Evolutionary conservation across 2,113 vertebrate genomes (phyloP).

Genomic region (Cololabis saira): DNA sequence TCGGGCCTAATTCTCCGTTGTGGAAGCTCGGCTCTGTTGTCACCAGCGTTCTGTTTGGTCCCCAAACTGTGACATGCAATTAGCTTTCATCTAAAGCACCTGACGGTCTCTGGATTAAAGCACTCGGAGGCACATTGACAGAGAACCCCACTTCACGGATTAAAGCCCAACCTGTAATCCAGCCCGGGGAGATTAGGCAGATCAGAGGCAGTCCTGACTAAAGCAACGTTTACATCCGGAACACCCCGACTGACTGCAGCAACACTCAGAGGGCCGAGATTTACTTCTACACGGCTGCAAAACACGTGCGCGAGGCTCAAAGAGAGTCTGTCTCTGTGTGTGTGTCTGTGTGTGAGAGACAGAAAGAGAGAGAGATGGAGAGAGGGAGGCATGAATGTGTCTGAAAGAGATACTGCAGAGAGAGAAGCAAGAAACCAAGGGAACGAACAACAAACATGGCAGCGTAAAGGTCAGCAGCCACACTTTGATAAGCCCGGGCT

Average conservation of each 20-base stretch:
- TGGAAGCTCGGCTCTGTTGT: constrained; percentile 52
- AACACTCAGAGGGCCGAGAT: constrained; percentile 61
- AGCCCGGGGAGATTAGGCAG: constrained; percentile 73
- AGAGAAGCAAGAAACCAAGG: constrained; percentile 18
- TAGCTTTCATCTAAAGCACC: constrained; percentile 79
- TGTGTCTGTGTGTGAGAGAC: too few species aligned
- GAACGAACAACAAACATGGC: constrained; percentile 42
- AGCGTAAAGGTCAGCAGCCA: constrained; percentile 68
- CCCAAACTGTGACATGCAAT: constrained; percentile 77
- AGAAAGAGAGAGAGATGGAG: too few species aligned
- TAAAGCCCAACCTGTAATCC: constrained; percentile 79
- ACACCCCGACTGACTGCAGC: constrained; percentile 56
- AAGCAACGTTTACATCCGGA: constrained; percentile 67
- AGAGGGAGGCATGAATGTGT: too few species aligned
- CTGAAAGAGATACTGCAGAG: constrained; percentile 48
- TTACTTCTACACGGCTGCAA: constrained; percentile 49
- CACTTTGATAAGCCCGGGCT: constrained; percentile 52
- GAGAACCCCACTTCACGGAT: constrained; percentile 72
- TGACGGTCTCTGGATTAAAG: constrained; percentile 76
- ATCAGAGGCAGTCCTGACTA: constrained; percentile 75
- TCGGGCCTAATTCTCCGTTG: constrained; percentile 47
- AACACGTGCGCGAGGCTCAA: constrained; percentile 36
- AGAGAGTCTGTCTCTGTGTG: constrained; percentile 19
- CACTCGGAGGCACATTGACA: constrained; percentile 63
- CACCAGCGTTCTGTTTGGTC: constrained; percentile 40